Percentiles rank a stretch among this genome's conserved stretches.
phyloP scores from a whole-genome alignment of 2,888 invertebrate species.

The Cynaeus angustus region DNA sequence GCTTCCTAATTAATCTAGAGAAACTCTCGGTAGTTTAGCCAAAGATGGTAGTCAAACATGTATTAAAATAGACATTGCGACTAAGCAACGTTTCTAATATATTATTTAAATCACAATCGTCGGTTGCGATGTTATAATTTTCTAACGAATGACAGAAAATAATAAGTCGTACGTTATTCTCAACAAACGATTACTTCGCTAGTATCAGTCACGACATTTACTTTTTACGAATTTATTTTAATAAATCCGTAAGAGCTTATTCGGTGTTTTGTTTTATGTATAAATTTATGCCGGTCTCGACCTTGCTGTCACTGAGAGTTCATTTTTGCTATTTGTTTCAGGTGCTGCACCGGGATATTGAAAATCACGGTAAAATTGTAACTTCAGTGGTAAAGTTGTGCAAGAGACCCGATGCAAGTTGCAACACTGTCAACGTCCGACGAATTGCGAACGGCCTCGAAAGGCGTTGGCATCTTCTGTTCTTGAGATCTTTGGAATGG shows the following conservation, averaged over 20 bases:
- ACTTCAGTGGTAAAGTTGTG: slow-evolving; percentile 85
- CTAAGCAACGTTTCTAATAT: slow-evolving; percentile 46
- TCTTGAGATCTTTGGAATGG: slow-evolving; percentile 92
- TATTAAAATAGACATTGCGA: slow-evolving; percentile 38
- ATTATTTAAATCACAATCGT: slow-evolving; percentile 43
- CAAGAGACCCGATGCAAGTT: slow-evolving; percentile 72
- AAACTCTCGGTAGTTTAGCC: slow-evolving; percentile 38
- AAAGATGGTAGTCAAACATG: slow-evolving; percentile 42
- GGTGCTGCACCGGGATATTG: slow-evolving; percentile 94
- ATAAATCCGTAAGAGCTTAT: slow-evolving; percentile 39
- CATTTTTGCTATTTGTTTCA: slow-evolving; percentile 71
- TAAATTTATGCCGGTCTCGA: slow-evolving; percentile 14
- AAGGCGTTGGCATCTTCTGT: slow-evolving; percentile 92
- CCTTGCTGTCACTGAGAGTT: slow-evolving; percentile 18
- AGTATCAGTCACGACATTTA: slow-evolving; percentile 47
- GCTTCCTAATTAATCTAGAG: slow-evolving; percentile 46
- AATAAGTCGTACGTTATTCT: slow-evolving; percentile 39
- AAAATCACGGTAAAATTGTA: slow-evolving; percentile 91
- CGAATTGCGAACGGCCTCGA: slow-evolving; percentile 82
- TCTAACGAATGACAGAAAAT: slow-evolving; percentile 47
- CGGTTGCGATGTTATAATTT: slow-evolving; percentile 47
- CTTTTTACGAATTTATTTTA: no score
- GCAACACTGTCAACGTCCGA: slow-evolving; percentile 65
- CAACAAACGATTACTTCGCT: slow-evolving; percentile 31
- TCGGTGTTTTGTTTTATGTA: slow-evolving; percentile 24